Evolutionary conservation across 2,797 vertebrate genomes (phyloP).

Genomic region (Pelochelys cantorii): DNA sequence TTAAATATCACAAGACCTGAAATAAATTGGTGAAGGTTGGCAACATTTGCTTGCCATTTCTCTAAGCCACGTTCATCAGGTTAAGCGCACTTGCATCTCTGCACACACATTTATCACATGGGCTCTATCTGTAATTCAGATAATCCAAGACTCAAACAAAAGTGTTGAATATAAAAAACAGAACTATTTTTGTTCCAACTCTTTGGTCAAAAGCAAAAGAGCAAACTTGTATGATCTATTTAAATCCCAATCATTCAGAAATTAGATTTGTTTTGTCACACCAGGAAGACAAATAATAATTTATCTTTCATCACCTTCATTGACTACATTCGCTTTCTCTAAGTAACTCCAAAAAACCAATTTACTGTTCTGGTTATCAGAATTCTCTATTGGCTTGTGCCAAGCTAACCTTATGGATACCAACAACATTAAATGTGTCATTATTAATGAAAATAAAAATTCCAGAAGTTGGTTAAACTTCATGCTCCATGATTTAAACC

Average conservation of each 20-base stretch:
- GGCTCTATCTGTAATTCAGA: neutral
- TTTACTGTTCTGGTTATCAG: neutral
- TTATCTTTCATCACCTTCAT: neutral
- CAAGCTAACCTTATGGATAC: neutral
- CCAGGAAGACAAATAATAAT: neutral
- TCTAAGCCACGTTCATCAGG: neutral
- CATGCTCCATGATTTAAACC: neutral
- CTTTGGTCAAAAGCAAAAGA: neutral
- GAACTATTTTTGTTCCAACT: neutral
- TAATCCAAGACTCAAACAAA: neutral
- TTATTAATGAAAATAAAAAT: neutral
- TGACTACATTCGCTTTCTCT: neutral
- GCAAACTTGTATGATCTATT: neutral
- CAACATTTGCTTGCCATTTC: neutral
- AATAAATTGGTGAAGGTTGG: neutral
- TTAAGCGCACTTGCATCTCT: neutral
- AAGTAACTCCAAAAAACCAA: conserved; percentile 1
- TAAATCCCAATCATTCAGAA: conserved; percentile 10
- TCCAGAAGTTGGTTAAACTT: neutral
- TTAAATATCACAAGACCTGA: neutral
- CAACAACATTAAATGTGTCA: neutral
- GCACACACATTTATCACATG: neutral
- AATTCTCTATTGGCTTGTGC: neutral
- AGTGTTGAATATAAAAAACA: neutral
- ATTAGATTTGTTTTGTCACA: neutral